These are phyloP conservation scores for Lanius collurio DNA, from an alignment of 2,113 vertebrate genomes.

Conservation along the genomic window DNA sequence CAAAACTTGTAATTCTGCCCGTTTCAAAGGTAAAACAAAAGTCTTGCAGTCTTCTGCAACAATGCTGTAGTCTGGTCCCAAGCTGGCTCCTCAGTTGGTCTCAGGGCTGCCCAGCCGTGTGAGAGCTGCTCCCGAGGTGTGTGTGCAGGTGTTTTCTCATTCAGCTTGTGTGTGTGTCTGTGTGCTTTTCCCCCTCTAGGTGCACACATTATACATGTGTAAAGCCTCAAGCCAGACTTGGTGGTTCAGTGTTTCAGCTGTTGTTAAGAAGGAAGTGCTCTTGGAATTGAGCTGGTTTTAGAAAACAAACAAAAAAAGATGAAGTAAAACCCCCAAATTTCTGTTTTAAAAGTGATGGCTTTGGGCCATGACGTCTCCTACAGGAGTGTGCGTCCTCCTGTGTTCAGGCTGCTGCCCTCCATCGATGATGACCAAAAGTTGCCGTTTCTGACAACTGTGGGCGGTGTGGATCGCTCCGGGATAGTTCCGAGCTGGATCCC, in stretches of 20 bases:
- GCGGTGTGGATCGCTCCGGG: fast-evolving
- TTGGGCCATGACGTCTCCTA: neutral
- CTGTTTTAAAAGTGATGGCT: neutral
- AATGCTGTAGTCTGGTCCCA: neutral
- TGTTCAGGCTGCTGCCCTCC: neutral
- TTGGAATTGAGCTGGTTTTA: neutral
- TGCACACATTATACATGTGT: neutral
- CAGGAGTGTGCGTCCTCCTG: neutral
- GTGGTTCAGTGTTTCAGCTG: neutral
- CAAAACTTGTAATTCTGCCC: neutral
- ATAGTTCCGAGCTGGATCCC: neutral
- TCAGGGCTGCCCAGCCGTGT: neutral
- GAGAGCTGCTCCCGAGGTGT: neutral
- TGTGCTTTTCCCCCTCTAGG: neutral
- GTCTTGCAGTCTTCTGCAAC: neutral
- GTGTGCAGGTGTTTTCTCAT: neutral
- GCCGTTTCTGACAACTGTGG: fast-evolving
- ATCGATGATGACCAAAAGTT: neutral
- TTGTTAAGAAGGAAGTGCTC: neutral
- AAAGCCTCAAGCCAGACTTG: neutral
- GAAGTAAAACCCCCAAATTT: neutral
- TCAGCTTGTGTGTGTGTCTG: neutral
- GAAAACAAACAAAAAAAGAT: neutral
- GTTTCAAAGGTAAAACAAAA: neutral
- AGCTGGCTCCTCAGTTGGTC: neutral